A percentile compares a stretch with the other conserved stretches of the same genome.
phyloP scores from a whole-genome alignment of 1,140 invertebrate genomes.

The Araneus ventricosus region DNA sequence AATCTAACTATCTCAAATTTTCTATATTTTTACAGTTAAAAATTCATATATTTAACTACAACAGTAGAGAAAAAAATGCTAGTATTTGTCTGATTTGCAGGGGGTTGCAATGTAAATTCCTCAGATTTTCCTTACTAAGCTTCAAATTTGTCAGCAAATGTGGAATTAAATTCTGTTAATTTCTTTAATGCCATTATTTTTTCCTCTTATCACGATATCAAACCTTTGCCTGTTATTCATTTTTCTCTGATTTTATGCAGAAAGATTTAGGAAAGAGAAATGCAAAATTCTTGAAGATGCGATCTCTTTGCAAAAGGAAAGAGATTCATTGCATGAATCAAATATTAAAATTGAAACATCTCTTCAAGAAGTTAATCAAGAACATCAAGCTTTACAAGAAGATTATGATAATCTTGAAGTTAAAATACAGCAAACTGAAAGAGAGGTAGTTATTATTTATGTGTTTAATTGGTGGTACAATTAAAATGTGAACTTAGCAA shows the following conservation, averaged over 20 bases:
- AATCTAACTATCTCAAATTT: too few species aligned
- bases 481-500: background rate
- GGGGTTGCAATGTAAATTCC: too few species aligned
- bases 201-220: too few species aligned
- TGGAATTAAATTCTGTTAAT: too few species aligned
- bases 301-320: slow-evolving; percentile 30
- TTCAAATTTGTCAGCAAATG: too few species aligned
- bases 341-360: slow-evolving; percentile 21
- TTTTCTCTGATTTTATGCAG: background rate
- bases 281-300: slow-evolving; percentile 56
- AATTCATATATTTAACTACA: too few species aligned
- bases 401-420: slow-evolving; percentile 56
- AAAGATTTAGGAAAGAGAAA: slow-evolving; percentile 62
- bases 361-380: slow-evolving; percentile 58
- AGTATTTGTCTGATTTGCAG: too few species aligned
- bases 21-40: too few species aligned
- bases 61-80: too few species aligned
- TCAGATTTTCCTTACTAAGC: too few species aligned
- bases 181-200: too few species aligned
- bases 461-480: background rate
- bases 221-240: background rate
- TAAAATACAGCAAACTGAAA: slow-evolving; percentile 59
- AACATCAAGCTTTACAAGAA: slow-evolving; percentile 50
- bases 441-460: slow-evolving; percentile 48
- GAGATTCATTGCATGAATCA: slow-evolving; percentile 45